Evolutionary conservation across 2,113 vertebrate genomes (phyloP), one percentile per base, ranked within the genome.

Genomic region (Pleuronectes platessa): DNA sequence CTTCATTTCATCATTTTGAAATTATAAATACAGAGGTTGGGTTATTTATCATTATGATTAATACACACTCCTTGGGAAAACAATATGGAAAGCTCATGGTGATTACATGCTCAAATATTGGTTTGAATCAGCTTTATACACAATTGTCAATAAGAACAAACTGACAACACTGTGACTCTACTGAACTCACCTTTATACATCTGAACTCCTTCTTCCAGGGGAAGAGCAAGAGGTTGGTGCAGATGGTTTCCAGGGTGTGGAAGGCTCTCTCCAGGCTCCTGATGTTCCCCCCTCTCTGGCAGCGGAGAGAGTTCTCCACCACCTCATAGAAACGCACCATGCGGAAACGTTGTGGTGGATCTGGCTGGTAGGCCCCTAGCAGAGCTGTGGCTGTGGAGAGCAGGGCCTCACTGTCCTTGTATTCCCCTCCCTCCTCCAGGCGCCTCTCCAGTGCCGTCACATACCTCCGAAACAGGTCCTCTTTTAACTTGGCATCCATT

Each of bases 181-280:
- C 4, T 26, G 23, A 55, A 63, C 93, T 90, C 90, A 99, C 98
- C 96, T 99, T 99, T 83, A 99, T 99, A 84, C 90, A 97, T 83
- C 94, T 95, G 91, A 98, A 99, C 77, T 99, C 98, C 90, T 99
- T 99, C 93, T 99, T 99, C 98, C 98, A 99, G 3, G 98, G 98
- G 86, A 96, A 98, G 58, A 99, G 96, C 77, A 99, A 95, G 56
- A 99, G 95, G 90, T 99, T 99, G 89, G 97, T 92, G 71, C 96
- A 97, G 89, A 99, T 80, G 0, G 95, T 97, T 89, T 99, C 98
- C 0, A 99, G 90, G 63, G 96, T 92, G 62, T 93, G 90, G 69
- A 98, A 99, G 45, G 97, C 98, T 68, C 87, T 95, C 90, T 94
- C 95, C 81, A 99, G 86, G 51, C 94, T 94, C 68, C 86, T 94